Base-by-base conservation (phyloP, 2,888 invertebrate species). In the Drosophila suboccidentalis region DNA sequence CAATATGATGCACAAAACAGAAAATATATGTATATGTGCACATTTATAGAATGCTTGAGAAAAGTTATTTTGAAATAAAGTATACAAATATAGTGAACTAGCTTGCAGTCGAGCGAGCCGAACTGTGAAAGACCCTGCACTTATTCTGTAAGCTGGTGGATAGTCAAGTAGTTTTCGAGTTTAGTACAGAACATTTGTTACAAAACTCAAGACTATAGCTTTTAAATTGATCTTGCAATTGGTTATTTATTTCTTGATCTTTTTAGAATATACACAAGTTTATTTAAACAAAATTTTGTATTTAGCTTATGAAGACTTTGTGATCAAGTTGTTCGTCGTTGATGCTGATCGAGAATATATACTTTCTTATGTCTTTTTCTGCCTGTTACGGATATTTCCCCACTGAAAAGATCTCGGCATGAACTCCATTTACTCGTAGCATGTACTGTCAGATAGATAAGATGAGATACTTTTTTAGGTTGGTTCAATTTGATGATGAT, bases 391-490 rank as follows among this genome's bases (percentile, higher is more conserved):
- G 6, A 38, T 0, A 38, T 2, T 38, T n/a, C 1, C 11, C 2
- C 2, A 8, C n/a, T 38, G 2, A 19, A 9, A 34, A 43, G 13
- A 38, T 9, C 62, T 22, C n/a, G 36, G 36, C 22, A 19, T 15
- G 2, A 57, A 46, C 46, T 57, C 36, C 22, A 57, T 46, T 11
- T 36, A 17, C 15, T 15, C 3, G 15, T 39, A 2, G n/a, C n/a
- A n/a, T n/a, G n/a, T n/a, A n/a, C 57, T 36, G 46, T 39, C 13
- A 62, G 36, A 11, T 4, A 54, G 55, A 60, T 36, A 60, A 60
- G 46, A 53, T 62, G 36, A 10, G 46, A 53, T 32, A 29, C 6
- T 26, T 26, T 26, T 26, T 15, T 22, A 4, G n/a, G 26, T 19
- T 19, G 9, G 15, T 50, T 43, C 10, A n/a, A 34, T 26, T 22